Base-by-base conservation (phyloP, 2,113 vertebrate genomes). In the Peucedramus taeniatus region DNA sequence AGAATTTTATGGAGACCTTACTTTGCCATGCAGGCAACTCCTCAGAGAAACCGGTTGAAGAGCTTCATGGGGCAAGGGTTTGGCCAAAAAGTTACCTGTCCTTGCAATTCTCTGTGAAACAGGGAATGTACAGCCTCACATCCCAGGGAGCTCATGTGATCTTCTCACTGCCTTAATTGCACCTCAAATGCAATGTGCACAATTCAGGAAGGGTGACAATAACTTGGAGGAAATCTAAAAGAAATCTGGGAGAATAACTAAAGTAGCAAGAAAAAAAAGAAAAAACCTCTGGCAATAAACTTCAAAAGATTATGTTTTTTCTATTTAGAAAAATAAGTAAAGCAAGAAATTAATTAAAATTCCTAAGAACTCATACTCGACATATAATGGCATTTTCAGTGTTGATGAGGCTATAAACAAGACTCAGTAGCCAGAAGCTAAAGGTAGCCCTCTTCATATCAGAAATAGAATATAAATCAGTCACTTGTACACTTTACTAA, bases 291-390 rank as follows among this genome's bases (percentile, higher is more conserved):
- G 3, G 30, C 40, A 83, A 40, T 7, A 50, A 77, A 18, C 9
- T 61, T 71, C 17, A 76, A 26, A 66, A 57, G 9, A 53, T 17
- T 22, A 61, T 44, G 9, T 18, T 61, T 7, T 57, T 45, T 45
- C 66, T 35, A 60, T 35, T 40, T 47, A 54, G 23, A 59, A 84
- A 37, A 90, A 35, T 8, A 59, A 42, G 35, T 12, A 26, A 50
- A 39, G 15, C 23, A 84, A 65, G 3, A 75, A 74, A 63, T 22
- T 10, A 28, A 44, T 27, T 16, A 7, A 50, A 77, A 60, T 15
- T 45, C 3, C 0, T 37, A 72, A 42, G 33, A 66, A 75, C 10
- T 66, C 24, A 39, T 19, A 39, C 3, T 31, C 5, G 0, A 51
- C 4, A 50, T 23, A 27, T 3, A 69, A 61, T 8, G 13, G 13